A percentile compares a stretch with the other conserved stretches of the same genome.
Evolutionary conservation across 2,888 invertebrate genomes (phyloP).

Genomic region (Dione juno): DNA sequence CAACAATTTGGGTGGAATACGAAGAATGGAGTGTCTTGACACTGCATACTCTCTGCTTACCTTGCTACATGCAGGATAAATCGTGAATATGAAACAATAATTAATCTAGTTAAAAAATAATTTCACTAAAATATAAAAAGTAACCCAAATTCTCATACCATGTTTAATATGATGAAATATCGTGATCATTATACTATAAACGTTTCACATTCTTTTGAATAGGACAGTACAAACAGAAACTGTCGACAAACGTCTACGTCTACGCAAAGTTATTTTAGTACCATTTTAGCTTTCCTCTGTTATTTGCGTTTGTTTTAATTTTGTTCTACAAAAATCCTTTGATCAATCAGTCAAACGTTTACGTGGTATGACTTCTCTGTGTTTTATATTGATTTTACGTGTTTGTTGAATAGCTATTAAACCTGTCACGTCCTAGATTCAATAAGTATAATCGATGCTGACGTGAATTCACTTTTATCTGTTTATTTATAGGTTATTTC

Average conservation of each 20-base stretch:
- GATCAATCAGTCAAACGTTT: constrained; percentile 18
- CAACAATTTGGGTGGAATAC: too few species aligned
- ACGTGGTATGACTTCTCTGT: not conserved
- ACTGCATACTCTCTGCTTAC: too few species aligned
- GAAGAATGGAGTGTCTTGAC: too few species aligned
- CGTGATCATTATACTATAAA: constrained; percentile 9
- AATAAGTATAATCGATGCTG: not conserved
- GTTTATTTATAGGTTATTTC: too few species aligned
- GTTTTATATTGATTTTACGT: not conserved
- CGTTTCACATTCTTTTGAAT: constrained; percentile 18
- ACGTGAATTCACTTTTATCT: too few species aligned
- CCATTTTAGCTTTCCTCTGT: constrained; percentile 23
- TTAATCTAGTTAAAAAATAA: too few species aligned
- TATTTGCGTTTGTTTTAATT: constrained; percentile 24
- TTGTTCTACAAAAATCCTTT: constrained; percentile 15
- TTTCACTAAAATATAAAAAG: too few species aligned
- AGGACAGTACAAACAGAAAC: constrained; percentile 11
- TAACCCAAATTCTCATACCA: not conserved
- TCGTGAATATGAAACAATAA: too few species aligned
- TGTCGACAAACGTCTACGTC: constrained; percentile 20
- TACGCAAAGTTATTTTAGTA: constrained; percentile 20
- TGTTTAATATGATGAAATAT: constrained; percentile 1
- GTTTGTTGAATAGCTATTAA: not conserved
- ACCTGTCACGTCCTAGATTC: not conserved
- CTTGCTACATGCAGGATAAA: too few species aligned